These are phyloP conservation scores for Thaleichthys pacificus DNA, from an alignment of 2,797 vertebrate species.

Conservation along the genomic window DNA sequence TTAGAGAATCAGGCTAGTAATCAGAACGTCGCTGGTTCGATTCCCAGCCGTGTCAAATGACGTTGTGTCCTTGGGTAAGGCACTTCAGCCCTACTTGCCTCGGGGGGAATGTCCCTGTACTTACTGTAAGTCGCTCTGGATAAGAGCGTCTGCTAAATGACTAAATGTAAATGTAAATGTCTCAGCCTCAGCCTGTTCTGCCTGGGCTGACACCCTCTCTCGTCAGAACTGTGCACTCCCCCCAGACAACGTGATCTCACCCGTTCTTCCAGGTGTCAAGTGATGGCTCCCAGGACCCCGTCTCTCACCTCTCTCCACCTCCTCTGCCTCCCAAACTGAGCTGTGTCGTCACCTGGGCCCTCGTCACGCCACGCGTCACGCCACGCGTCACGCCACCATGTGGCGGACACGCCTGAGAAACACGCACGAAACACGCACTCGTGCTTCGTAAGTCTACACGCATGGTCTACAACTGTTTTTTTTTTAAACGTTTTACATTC, in stretches of 20 bases:
- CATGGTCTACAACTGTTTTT: neutral
- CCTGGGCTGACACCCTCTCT: neutral
- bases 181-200: neutral
- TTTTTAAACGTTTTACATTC: neutral
- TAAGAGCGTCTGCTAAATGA: too few species aligned
- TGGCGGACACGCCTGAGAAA: conserved; percentile 25
- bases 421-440: conserved; percentile 1
- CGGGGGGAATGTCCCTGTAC: too few species aligned
- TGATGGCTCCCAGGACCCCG: conserved; percentile 58
- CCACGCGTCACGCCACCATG: conserved; percentile 12
- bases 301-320: conserved; percentile 39
- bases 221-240: too few species aligned
- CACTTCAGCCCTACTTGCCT: too few species aligned
- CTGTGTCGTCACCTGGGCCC: conserved; percentile 9
- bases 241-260: too few species aligned
- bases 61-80: too few species aligned
- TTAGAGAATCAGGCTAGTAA: too few species aligned
- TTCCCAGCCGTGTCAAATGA: too few species aligned
- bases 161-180: too few species aligned
- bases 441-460: conserved; percentile 45
- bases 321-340: conserved; percentile 63
- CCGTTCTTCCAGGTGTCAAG: conserved; percentile 45
- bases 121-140: too few species aligned
- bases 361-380: conserved; percentile 26
- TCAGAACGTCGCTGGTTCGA: too few species aligned